Evolutionary conservation across 2,797 vertebrate species (phyloP), one percentile per base, ranked within the genome.

Genomic region (Molossus molossus): DNA sequence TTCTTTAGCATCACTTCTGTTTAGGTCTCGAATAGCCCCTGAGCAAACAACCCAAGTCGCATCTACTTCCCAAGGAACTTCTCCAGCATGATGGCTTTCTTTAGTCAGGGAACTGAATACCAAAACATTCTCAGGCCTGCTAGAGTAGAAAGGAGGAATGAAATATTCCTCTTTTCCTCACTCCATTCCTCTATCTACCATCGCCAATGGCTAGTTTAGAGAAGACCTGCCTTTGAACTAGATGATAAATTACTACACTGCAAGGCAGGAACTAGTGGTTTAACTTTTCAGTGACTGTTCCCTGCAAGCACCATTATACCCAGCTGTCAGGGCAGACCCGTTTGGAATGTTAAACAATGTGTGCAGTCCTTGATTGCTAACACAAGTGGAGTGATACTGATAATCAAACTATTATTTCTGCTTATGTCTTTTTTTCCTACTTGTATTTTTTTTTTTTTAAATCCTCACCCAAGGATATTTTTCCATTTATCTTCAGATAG

Each of bases 101-200:
- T 95, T 87, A 94, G 70, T 37, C 5, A 72, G n/a, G 76, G 27
- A 55, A 53, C 29, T 58, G 2, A 23, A 3, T 91, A 65, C 15
- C 33, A 77, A 91, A 76, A 85, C 3, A 60, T 58, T 84, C 40
- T 45, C 14, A 95, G 88, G 27, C 7, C 82, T 70, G 9, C 73
- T 40, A 9, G 37, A 73, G 85, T 88, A 87, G 70, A 80, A 95
- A 83, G 64, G 37, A 91, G 69, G 14, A 91, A 75, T 10, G 80
- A 87, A 90, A 37, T 64, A 57, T 60, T 89, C 53, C n/a, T 67
- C 55, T 91, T 96, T 53, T 29, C 25, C 45, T 80, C 58, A 67
- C 2, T 23, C 23, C 40, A 55, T 67, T 70, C 53, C 77, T 73
- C 50, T 20, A 25, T 37, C 29, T 70, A 40, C 60, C 29, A 84